Conservation (phyloP, 2,797 vertebrate genomes). For the Uromys caudimaculatus region DNA sequence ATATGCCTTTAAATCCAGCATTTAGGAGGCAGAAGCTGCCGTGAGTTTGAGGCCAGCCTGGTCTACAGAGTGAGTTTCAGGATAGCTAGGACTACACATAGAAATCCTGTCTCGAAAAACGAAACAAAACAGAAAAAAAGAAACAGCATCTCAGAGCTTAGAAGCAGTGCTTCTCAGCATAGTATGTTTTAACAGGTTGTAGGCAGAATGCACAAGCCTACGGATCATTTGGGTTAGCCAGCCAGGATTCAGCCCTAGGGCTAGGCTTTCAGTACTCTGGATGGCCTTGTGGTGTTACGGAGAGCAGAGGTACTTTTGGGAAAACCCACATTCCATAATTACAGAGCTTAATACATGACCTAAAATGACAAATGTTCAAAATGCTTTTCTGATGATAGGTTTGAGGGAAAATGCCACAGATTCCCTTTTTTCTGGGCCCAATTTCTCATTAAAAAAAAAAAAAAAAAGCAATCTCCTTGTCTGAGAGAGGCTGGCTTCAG, state of each 20-base stretch:
- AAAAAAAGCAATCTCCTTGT: conserved; percentile 64
- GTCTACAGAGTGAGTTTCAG: not conserved
- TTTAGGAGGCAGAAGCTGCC: not conserved
- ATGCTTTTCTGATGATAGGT: conserved; percentile 76
- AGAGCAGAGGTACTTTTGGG: not conserved
- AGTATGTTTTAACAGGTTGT: not conserved
- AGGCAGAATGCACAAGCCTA: not conserved
- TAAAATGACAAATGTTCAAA: conserved; percentile 72
- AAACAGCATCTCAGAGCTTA: not conserved
- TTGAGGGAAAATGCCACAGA: conserved; percentile 67
- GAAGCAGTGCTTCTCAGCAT: not conserved
- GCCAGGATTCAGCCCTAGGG: not conserved
- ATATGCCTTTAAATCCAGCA: not conserved
- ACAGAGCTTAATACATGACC: conserved; percentile 65
- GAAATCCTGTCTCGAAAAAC: not conserved
- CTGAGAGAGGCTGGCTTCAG: not conserved
- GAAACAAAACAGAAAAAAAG: not conserved
- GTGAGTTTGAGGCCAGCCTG: not conserved
- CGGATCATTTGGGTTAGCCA: not conserved
- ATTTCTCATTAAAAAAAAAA: conserved; percentile 60
- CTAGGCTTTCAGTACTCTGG: not conserved
- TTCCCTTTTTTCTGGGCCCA: conserved; percentile 67
- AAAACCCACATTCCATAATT: conserved; percentile 66
- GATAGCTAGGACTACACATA: not conserved
- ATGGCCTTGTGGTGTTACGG: not conserved